Evolutionary conservation across 2,888 invertebrate species (phyloP).

Genomic region (Xestia c-nigrum): DNA sequence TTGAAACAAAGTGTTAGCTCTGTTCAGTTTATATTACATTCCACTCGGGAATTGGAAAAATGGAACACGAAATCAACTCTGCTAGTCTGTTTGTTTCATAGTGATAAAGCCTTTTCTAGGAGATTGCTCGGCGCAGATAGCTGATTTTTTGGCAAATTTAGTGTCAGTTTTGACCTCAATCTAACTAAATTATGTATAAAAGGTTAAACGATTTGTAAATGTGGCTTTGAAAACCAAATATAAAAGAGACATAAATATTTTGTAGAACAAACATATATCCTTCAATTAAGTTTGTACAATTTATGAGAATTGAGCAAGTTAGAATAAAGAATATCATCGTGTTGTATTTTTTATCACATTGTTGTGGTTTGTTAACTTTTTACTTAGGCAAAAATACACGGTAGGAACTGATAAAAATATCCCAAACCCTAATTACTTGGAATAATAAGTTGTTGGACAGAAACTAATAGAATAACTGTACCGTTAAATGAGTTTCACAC

Average conservation of each 20-base stretch:
- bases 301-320: conserved; percentile 19
- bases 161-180: conserved; percentile 43
- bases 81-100: conserved; percentile 39
- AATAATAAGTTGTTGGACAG: not conserved
- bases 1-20: conserved; percentile 38
- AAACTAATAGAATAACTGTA: conserved; percentile 5
- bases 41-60: conserved; percentile 55
- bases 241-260: not conserved
- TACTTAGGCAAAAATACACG: not conserved
- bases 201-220: conserved; percentile 36
- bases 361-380: conserved; percentile 16
- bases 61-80: conserved; percentile 56
- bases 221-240: conserved; percentile 31
- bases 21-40: conserved; percentile 47
- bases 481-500: conserved; percentile 38
- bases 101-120: conserved; percentile 43
- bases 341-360: conserved; percentile 1
- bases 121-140: conserved; percentile 40
- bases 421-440: not conserved
- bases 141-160: conserved; percentile 41
- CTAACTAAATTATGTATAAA: conserved; percentile 22
- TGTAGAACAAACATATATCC: conserved; percentile 1
- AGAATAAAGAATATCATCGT: not conserved
- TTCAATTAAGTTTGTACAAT: not conserved
- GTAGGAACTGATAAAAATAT: not conserved